Conservation (phyloP, 2,888 invertebrate species). For the Xiphydria camelus region DNA sequence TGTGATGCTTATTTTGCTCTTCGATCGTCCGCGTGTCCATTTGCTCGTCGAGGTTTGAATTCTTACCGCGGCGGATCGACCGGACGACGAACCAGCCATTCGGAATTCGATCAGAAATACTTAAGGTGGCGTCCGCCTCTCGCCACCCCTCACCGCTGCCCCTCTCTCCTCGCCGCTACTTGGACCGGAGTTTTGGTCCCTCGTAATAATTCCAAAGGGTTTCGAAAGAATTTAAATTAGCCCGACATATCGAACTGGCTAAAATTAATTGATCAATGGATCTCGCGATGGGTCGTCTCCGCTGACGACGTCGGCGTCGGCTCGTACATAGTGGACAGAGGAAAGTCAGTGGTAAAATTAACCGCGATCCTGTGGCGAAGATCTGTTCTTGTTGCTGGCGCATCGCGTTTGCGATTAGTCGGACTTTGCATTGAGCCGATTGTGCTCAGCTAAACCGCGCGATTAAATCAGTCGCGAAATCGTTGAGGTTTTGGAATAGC, state of each 20-base stretch:
- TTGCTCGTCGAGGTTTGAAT: slow-evolving; percentile 43
- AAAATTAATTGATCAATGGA: slow-evolving; percentile 58
- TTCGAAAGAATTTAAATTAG: slow-evolving; percentile 57
- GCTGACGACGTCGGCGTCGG: too few species aligned
- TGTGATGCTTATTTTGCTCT: slow-evolving; percentile 34
- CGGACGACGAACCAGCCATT: slow-evolving; percentile 34
- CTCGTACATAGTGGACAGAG: too few species aligned
- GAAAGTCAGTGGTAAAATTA: too few species aligned
- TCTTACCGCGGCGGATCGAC: slow-evolving; percentile 40
- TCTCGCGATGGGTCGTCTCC: too few species aligned
- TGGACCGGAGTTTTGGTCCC: slow-evolving; percentile 14
- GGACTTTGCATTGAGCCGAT: too few species aligned
- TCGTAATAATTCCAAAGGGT: slow-evolving; percentile 45
- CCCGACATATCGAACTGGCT: slow-evolving; percentile 50
- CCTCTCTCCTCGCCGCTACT: slow-evolving; percentile 10
- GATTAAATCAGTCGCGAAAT: too few species aligned
- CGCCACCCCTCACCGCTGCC: slow-evolving; percentile 23
- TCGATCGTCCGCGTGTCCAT: slow-evolving; percentile 29
- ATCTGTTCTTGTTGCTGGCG: too few species aligned
- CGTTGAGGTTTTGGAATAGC: too few species aligned
- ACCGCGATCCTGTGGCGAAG: too few species aligned
- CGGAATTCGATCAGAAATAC: slow-evolving; percentile 58
- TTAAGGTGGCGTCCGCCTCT: slow-evolving; percentile 53
- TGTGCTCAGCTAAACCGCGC: too few species aligned
- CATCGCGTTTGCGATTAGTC: too few species aligned